phyloP scores from a whole-genome alignment of 23 tunicate species.

The Corella eumyota region DNA sequence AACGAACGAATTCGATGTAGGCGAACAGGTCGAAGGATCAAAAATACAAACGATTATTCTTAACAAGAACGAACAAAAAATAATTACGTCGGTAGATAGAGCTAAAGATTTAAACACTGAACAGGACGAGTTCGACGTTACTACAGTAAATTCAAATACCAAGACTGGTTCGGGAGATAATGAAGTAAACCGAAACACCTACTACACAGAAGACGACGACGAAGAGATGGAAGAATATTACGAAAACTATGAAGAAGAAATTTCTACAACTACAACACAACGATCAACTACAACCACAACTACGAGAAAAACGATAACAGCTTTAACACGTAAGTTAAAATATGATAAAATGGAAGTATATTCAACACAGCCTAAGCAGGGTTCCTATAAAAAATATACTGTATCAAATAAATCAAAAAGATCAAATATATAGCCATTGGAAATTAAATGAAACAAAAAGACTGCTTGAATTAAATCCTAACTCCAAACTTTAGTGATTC shows the following conservation, averaged over 20 bases:
- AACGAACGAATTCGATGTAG: too few relatives aligned
- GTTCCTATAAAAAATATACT: too few relatives aligned
- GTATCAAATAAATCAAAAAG: too few relatives aligned
- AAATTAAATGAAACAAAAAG: too few relatives aligned
- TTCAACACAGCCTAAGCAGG: too few relatives aligned
- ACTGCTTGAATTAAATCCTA: too few relatives aligned
- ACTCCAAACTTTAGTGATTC: too few relatives aligned
- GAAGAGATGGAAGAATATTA: constrained; percentile 3
- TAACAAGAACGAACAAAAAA: too few relatives aligned
- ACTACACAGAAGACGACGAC: constrained; percentile 9
- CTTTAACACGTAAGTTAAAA: not conserved
- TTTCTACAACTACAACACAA: constrained; percentile 23
- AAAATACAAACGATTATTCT: too few relatives aligned
- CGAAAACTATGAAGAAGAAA: constrained; percentile 8
- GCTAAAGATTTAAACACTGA: not conserved
- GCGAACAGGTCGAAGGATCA: not conserved
- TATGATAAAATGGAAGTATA: too few relatives aligned
- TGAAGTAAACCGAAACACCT: constrained; percentile 1
- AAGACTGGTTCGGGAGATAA: constrained; percentile 6
- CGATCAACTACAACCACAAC: constrained; percentile 20
- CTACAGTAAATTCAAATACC: not conserved
- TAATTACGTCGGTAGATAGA: constrained; percentile 2
- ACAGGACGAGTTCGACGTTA: constrained; percentile 7
- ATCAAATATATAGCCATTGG: too few relatives aligned
- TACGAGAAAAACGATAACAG: constrained; percentile 8